These are phyloP conservation scores for Canis aureus DNA, from an alignment of 2,113 vertebrate genomes.

Conservation along the genomic window DNA sequence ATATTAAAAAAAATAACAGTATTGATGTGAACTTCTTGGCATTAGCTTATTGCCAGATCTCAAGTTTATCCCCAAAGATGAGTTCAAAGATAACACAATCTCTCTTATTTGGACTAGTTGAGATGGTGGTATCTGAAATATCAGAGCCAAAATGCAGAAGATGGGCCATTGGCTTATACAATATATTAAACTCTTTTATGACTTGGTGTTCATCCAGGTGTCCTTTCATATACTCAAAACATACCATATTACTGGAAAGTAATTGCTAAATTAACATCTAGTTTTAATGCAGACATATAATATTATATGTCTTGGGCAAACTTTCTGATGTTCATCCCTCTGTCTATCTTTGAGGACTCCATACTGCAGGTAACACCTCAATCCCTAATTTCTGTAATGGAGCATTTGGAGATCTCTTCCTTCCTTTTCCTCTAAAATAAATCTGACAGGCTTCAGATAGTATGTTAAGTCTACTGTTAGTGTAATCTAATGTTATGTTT, in stretches of 20 bases:
- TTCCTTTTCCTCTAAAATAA: constrained; percentile 45
- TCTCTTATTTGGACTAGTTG: not conserved
- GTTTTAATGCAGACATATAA: constrained; percentile 37
- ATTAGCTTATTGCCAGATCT: not conserved
- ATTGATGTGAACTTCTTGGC: not conserved
- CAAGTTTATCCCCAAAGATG: not conserved
- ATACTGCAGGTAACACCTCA: not conserved
- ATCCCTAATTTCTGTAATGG: not conserved
- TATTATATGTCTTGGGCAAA: not conserved
- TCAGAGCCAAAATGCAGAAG: constrained; percentile 4
- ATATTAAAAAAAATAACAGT: not conserved
- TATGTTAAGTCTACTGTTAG: not conserved
- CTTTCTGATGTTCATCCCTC: constrained; percentile 40
- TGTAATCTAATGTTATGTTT: not conserved
- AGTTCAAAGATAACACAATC: not conserved
- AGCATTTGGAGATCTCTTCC: not conserved
- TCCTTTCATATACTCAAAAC: not conserved
- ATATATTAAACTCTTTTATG: not conserved
- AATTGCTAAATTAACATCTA: not conserved
- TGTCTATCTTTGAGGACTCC: not conserved
- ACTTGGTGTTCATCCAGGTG: not conserved
- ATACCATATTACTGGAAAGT: not conserved
- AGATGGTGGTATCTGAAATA: constrained; percentile 37
- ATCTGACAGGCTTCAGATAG: not conserved
- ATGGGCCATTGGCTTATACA: not conserved